Evolutionary conservation across 2,888 invertebrate species (phyloP), one percentile per base, ranked within the genome.

Genomic region (Acronicta alni): DNA sequence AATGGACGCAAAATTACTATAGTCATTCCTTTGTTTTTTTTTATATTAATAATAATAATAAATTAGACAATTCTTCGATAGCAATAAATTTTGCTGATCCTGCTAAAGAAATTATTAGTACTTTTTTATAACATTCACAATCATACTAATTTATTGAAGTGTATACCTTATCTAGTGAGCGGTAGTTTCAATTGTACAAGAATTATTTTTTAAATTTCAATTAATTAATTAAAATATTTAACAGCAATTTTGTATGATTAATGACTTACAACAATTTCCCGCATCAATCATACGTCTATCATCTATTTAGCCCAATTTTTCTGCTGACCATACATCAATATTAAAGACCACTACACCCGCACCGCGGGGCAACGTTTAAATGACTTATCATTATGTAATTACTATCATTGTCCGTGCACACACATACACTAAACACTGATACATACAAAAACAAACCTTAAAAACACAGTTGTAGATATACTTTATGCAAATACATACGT

Each of bases 321-420:
- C 57, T 90, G 85, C 85, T 57, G 66, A 78, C 91, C 46, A 56
- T 93, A 88, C 89, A 51, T 60, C 62, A 75, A 67, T 86, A 86
- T 89, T 86, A 88, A 30, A 88, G 82, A 80, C 82, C 79, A 79
- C 82, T 83, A 83, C 87, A 85, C 89, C 88, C 88, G 87, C 83
- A 88, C 92, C 91, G 88, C 89, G 77, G 75, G 91, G 92, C 92
- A 83, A 75, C 84, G 89, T 89, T 90, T 90, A 93, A 93, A 93
- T 91, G 89, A 87, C 93, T 93, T 92, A 93, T 93, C 93, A 94
- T 94, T 93, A 93, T 87, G 90, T 93, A 93, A 94, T 94, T 93
- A 93, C 91, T 92, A 94, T 93, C 90, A 93, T 93, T 93, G 93
- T 90, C 82, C 83, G 85, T 83, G 56, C 81, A 73, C 84, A 85